Evolutionary conservation across 1,140 invertebrate genomes (phyloP).

Genomic region (Rhopalosiphum padi): DNA sequence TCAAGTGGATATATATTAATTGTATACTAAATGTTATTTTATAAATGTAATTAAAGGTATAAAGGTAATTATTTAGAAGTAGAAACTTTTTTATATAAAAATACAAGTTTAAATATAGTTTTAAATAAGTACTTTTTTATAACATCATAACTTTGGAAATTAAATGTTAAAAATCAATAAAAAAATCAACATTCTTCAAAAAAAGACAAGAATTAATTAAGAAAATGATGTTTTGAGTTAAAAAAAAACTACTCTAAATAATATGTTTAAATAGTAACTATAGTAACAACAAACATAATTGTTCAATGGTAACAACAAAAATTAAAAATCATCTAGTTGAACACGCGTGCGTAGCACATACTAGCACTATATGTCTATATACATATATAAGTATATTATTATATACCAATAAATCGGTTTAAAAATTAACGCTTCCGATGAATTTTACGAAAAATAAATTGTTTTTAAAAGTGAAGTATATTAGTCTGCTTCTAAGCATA

Average conservation of each 20-base stretch:
- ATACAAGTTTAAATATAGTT: no score
- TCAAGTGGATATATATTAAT: no score
- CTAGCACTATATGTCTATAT: background rate
- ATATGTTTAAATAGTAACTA: background rate
- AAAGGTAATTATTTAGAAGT: no score
- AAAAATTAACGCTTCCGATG: background rate
- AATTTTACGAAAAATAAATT: background rate
- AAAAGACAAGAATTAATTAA: no score
- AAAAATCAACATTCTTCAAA: no score
- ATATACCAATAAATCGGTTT: background rate
- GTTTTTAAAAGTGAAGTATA: background rate
- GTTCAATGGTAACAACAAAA: background rate
- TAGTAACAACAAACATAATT: constrained; percentile 1
- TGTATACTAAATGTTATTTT: no score
- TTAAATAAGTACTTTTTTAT: no score
- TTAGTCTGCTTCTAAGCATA: background rate
- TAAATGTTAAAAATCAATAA: background rate
- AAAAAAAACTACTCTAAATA: no score
- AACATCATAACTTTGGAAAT: no score
- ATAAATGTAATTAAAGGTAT: no score
- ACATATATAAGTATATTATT: background rate
- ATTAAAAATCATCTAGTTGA: background rate
- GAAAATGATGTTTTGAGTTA: no score
- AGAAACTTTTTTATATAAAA: no score
- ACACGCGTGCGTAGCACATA: background rate